phyloP scores from a whole-genome alignment of 1,140 invertebrate species.

The Mizuhopecten yessoensis region DNA sequence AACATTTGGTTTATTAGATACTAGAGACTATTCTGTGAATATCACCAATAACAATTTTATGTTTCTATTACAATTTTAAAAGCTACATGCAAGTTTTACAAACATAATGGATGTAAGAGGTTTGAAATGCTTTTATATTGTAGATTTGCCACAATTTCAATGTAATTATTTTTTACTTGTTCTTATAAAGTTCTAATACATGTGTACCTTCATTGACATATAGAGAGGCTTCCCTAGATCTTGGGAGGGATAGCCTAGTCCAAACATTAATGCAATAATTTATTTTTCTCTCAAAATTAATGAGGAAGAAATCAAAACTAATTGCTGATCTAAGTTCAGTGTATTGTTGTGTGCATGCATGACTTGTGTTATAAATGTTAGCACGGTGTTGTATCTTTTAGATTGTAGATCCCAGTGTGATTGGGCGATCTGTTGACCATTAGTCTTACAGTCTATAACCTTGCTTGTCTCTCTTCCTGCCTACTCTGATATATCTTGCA shows the following conservation, averaged over 20 bases:
- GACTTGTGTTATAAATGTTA: constrained; percentile 21
- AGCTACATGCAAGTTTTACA: neutral
- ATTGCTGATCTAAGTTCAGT: neutral
- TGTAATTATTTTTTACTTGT: neutral
- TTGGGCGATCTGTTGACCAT: neutral
- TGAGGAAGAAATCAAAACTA: neutral
- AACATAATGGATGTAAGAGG: neutral
- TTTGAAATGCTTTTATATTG: neutral
- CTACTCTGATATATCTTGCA: neutral
- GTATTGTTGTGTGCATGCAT: neutral
- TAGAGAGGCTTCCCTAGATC: neutral
- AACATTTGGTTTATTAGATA: no score
- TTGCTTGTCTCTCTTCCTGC: neutral
- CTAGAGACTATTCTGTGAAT: no score
- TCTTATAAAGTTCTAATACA: neutral
- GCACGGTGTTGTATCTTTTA: neutral
- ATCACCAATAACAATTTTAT: neutral
- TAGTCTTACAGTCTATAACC: no score
- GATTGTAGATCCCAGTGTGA: neutral
- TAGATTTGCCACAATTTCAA: neutral
- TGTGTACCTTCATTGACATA: neutral
- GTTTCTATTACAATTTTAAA: neutral
- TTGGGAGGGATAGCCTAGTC: neutral
- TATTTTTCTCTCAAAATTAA: neutral
- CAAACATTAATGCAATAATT: constrained; percentile 13